Conservation (phyloP, 2,888 invertebrate species). For the Drosophila yooni region DNA sequence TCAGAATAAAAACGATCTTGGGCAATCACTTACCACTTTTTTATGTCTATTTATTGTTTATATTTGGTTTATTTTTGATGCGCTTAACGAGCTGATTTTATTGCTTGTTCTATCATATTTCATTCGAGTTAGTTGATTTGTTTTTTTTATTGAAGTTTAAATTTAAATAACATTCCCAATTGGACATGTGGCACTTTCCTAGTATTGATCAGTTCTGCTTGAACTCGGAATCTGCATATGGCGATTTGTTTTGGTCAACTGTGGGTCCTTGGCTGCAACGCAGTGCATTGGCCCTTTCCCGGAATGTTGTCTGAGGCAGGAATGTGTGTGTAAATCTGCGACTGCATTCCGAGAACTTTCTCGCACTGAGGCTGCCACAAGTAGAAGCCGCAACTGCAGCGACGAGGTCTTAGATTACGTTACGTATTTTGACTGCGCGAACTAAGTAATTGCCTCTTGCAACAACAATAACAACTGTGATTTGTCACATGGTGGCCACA, state of each 20-base stretch:
- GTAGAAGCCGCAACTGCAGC: conserved; percentile 7
- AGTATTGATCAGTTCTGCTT: neutral
- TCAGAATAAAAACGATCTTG: neutral
- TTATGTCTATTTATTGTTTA: neutral
- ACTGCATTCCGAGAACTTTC: conserved; percentile 64
- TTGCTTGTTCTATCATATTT: neutral
- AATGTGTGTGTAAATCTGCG: conserved; percentile 29
- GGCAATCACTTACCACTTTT: neutral
- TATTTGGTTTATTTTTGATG: neutral
- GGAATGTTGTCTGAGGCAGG: conserved; percentile 70
- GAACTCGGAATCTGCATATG: neutral
- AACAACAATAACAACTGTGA: conserved; percentile 42
- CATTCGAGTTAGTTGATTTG: too few relatives aligned
- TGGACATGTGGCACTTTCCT: neutral
- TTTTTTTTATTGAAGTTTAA: neutral
- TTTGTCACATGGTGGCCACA: conserved; percentile 64
- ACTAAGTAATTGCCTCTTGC: conserved; percentile 68
- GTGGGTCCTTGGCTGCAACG: conserved; percentile 35
- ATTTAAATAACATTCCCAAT: neutral
- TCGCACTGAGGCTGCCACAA: conserved; percentile 30
- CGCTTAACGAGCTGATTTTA: neutral
- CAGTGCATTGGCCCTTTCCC: conserved; percentile 63
- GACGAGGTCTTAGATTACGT: conserved; percentile 69
- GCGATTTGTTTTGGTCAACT: conserved; percentile 13
- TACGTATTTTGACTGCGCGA: conserved; percentile 54